Conservation (phyloP, 2,113 vertebrate genomes). For the Setophaga coronata region DNA sequence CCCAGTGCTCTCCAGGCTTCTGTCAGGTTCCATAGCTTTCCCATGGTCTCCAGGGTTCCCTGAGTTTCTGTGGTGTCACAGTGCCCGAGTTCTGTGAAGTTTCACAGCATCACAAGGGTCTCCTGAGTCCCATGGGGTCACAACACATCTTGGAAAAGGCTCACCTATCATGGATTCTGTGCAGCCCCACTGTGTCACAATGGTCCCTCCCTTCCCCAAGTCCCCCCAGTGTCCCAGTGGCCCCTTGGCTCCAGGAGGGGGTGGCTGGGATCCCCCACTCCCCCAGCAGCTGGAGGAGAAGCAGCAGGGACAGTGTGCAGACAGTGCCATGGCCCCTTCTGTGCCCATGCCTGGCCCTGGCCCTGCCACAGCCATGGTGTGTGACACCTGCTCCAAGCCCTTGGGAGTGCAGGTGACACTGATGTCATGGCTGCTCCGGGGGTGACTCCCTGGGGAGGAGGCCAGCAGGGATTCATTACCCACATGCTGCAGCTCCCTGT, state of each 20-base stretch:
- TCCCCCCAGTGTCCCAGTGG: not conserved
- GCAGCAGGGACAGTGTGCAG: not conserved
- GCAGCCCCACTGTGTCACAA: not conserved
- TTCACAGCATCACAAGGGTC: not conserved
- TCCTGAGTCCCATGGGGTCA: not conserved
- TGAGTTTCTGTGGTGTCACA: not conserved
- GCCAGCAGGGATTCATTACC: not conserved
- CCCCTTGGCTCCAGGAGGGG: not conserved
- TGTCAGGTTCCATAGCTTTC: not conserved
- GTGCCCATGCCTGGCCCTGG: not conserved
- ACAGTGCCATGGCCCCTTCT: not conserved
- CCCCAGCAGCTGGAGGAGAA: not conserved
- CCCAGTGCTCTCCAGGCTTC: not conserved
- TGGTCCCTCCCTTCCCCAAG: no score
- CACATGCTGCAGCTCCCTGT: not conserved
- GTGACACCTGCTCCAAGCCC: not conserved
- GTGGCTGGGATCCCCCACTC: not conserved
- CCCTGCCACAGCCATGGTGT: not conserved
- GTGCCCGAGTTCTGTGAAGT: not conserved
- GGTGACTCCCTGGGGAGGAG: not conserved
- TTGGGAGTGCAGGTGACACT: not conserved
- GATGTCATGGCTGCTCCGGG: not conserved
- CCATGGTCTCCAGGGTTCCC: not conserved
- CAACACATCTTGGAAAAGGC: not conserved
- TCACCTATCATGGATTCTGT: not conserved